Evolutionary conservation across 2,888 invertebrate genomes (phyloP), one percentile per base, ranked within the genome.

Genomic region (Carcina quercana): DNA sequence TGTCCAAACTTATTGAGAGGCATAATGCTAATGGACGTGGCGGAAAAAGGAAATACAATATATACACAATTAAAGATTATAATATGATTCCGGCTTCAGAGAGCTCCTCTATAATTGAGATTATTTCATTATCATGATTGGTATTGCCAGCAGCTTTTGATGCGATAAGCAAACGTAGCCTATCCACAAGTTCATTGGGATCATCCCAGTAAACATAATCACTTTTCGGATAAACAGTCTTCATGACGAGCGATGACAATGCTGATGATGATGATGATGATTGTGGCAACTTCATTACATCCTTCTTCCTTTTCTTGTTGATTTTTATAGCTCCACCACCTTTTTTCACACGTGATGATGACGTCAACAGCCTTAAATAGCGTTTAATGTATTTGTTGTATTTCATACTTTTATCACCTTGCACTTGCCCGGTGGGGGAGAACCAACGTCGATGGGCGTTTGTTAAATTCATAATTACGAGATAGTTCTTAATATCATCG

Each of bases 21-120:
- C n/a, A n/a, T n/a, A n/a, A n/a, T n/a, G n/a, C n/a, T n/a, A n/a
- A n/a, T n/a, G n/a, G n/a, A n/a, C n/a, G n/a, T n/a, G n/a, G n/a
- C n/a, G n/a, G n/a, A n/a, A n/a, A n/a, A n/a, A n/a, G n/a, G n/a
- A n/a, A n/a, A n/a, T n/a, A n/a, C n/a, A n/a, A n/a, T n/a, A n/a
- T n/a, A n/a, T n/a, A n/a, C n/a, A n/a, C n/a, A n/a, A n/a, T n/a
- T n/a, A n/a, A n/a, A n/a, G n/a, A n/a, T n/a, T n/a, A n/a, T n/a
- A n/a, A n/a, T n/a, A 44, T 35, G 3, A 42, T 36, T 14, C 34
- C 37, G 47, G 39, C 42, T 52, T 52, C 42, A 15, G 17, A 25
- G 13, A 42, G 27, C 19, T 37, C 41, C 40, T 59, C 53, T 15
- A 63, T 45, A 14, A 65, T 63, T n/a, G 62, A 53, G 12, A 57